Base-by-base conservation (phyloP, 2,797 vertebrate genomes). In the Tiaroga cobitis region DNA sequence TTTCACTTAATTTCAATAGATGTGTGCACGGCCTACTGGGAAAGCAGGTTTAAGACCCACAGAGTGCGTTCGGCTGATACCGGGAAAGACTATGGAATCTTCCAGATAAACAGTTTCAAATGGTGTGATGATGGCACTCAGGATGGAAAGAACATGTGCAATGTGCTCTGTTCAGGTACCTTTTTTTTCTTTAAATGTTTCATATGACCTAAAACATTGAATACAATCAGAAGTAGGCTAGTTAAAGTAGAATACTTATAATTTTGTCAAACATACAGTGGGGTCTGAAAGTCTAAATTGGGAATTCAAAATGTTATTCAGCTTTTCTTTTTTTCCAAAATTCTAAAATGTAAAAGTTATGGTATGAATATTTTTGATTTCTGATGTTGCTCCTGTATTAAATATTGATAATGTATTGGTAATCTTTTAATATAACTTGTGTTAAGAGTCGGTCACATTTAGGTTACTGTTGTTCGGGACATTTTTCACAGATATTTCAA, bases 61-160 rank as follows among this genome's bases (percentile, higher is more conserved):
- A 83, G 39, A 81, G 90, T 91, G 41, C 79, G 88, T 4, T 0
- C 77, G 19, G 77, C 84, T 24, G 81, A 90, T 11, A 19, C 41
- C 5, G 90, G 90, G 37, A 88, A 90, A 61, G 90, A 91, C 88
- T 91, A 91, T 56, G 90, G 90, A 34, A 81, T 91, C 77, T 90
- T 91, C 80, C 90, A 91, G 75, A 91, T 91, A 49, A 91, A 90
- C 84, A 91, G 90, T 63, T 90, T 67, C 41, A 88, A 91, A 72
- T 91, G 90, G 90, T 91, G 90, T 15, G 8, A 88, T 7, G 90
- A 91, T 24, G 86, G 87, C 29, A 91, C 89, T 11, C 7, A 8
- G 8, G 81, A 29, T 1, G 89, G 90, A 80, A 65, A 72, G 86
- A 90, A 91, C 81, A 0, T 29, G 37, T 91, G 90, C 73, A 77